Evolutionary conservation across 2,888 invertebrate genomes (phyloP).

Genomic region (Dendrolimus houi): DNA sequence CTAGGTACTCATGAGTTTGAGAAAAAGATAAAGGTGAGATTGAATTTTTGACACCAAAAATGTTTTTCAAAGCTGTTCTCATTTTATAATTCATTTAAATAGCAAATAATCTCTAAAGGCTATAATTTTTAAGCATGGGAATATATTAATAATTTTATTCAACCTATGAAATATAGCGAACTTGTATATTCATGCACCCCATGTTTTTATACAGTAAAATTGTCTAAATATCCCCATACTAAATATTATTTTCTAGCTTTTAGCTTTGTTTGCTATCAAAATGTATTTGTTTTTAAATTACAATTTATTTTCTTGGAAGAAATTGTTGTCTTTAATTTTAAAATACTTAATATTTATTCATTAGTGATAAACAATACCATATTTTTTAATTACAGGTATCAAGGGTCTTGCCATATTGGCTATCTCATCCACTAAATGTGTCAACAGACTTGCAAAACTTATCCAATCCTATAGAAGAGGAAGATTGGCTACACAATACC

Average conservation of each 20-base stretch:
- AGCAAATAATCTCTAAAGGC: too few species aligned
- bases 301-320: neutral
- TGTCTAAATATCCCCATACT: neutral
- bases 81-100: too few species aligned
- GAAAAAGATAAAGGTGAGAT: slow-evolving; percentile 68
- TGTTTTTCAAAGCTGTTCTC: too few species aligned
- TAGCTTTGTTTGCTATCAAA: neutral
- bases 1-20: slow-evolving; percentile 79
- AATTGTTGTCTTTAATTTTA: neutral
- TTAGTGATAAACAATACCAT: neutral
- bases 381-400: slow-evolving; percentile 74
- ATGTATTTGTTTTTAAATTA: neutral
- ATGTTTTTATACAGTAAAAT: neutral
- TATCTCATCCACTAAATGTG: slow-evolving; percentile 86
- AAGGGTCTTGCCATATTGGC: slow-evolving; percentile 90
- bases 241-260: neutral
- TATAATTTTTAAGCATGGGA: too few species aligned
- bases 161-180: too few species aligned
- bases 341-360: neutral
- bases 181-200: too few species aligned
- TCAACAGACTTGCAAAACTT: slow-evolving; percentile 81
- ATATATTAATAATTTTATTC: too few species aligned
- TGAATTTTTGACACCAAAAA: neutral
- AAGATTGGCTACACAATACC: slow-evolving; percentile 78
- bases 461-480: slow-evolving; percentile 68